These are phyloP conservation scores for Gonioctena quinquepunctata DNA, from an alignment of 1,140 invertebrate species.

Conservation along the genomic window DNA sequence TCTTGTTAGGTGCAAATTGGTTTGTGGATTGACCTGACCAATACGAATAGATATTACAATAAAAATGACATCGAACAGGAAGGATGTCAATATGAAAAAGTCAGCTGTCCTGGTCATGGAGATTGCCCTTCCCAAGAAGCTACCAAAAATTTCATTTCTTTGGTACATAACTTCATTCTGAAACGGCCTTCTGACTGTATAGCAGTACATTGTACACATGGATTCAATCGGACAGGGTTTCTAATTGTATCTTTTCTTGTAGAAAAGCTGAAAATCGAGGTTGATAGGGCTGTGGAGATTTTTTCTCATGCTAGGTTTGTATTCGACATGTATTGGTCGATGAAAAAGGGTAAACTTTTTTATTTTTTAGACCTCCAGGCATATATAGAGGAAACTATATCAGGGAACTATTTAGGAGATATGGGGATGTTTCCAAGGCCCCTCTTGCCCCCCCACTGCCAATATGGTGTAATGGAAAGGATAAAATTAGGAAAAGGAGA, in stretches of 20 bases:
- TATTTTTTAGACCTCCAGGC: slow-evolving; percentile 12
- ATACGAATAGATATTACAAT: slow-evolving; percentile 91
- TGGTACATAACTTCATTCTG: slow-evolving; percentile 77
- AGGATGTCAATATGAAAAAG: slow-evolving; percentile 80
- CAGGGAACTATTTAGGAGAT: slow-evolving; percentile 7
- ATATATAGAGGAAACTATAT: slow-evolving; percentile 15
- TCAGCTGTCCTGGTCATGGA: slow-evolving; percentile 84
- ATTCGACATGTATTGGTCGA: neutral
- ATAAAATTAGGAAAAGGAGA: neutral
- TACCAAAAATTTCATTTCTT: slow-evolving; percentile 73
- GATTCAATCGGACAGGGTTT: slow-evolving; percentile 97
- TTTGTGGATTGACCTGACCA: slow-evolving; percentile 96
- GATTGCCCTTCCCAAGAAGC: slow-evolving; percentile 80
- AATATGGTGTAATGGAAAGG: neutral
- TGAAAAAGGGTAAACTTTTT: neutral
- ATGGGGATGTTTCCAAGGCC: slow-evolving; percentile 3
- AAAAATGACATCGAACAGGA: slow-evolving; percentile 73
- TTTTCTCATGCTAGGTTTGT: slow-evolving; percentile 67
- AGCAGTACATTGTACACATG: slow-evolving; percentile 97
- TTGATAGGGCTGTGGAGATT: slow-evolving; percentile 77
- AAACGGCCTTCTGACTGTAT: slow-evolving; percentile 79
- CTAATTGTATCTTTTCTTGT: slow-evolving; percentile 90
- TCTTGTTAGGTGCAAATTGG: slow-evolving; percentile 72
- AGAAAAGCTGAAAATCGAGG: slow-evolving; percentile 67
- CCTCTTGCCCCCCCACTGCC: neutral